phyloP scores from a whole-genome alignment of 2,888 invertebrate species.

The Drosophila putrida region DNA sequence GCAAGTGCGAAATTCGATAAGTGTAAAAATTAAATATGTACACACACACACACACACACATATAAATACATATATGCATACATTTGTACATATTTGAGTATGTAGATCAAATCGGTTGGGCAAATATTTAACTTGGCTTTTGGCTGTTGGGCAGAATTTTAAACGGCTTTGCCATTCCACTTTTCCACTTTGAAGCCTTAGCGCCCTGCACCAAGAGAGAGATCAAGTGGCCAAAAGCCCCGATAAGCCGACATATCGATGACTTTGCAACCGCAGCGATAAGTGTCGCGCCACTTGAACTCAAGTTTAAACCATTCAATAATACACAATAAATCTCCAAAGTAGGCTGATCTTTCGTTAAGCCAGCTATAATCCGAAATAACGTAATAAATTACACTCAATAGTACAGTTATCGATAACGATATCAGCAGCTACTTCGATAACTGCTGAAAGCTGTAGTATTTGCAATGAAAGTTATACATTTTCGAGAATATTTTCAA shows the following conservation, averaged over 20 bases:
- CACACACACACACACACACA: conserved; percentile 4
- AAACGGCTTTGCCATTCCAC: conserved; percentile 37
- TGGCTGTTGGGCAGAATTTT: conserved; percentile 29
- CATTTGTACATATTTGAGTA: conserved; percentile 8
- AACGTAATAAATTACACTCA: not conserved
- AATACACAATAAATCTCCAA: not conserved
- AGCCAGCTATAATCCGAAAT: not conserved
- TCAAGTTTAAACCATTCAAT: not conserved
- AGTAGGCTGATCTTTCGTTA: not conserved
- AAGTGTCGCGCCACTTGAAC: not conserved
- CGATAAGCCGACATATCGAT: conserved; percentile 18
- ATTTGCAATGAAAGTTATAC: not conserved
- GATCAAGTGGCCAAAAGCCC: conserved; percentile 11
- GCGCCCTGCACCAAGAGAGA: not conserved
- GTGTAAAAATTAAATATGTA: conserved; percentile 49
- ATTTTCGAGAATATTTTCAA: not conserved
- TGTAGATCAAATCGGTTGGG: conserved; percentile 50
- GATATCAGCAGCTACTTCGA: not conserved
- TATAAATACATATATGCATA: not conserved
- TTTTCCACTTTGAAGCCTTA: conserved; percentile 32
- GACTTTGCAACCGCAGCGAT: conserved; percentile 4
- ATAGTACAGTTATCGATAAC: not conserved
- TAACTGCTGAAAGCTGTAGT: not conserved
- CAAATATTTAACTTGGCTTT: conserved; percentile 49
- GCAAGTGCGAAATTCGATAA: conserved; percentile 64